Conservation (phyloP, 2,797 vertebrate species). For the Tragopan temminckii region DNA sequence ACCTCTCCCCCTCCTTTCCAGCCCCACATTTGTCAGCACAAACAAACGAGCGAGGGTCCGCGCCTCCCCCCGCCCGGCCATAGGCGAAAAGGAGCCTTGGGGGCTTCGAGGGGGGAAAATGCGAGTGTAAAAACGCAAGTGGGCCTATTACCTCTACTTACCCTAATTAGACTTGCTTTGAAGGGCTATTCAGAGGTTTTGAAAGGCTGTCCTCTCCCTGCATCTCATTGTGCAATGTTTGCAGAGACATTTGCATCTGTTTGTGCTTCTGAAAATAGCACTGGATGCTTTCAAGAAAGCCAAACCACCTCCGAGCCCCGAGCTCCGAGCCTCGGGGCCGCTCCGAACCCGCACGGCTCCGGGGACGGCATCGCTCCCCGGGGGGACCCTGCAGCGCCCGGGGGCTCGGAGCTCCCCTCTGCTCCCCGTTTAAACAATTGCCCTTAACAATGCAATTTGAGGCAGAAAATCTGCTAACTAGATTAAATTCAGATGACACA, state of each 20-base stretch:
- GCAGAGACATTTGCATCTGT: conserved; percentile 94
- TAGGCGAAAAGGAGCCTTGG: conserved; percentile 73
- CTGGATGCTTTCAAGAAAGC: conserved; percentile 69
- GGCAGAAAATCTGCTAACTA: conserved; percentile 86
- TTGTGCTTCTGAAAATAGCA: conserved; percentile 86
- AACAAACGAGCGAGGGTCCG: conserved; percentile 76
- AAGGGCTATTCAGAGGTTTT: conserved; percentile 89
- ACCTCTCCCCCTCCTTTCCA: conserved; percentile 38
- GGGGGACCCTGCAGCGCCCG: neutral
- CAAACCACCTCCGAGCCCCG: conserved; percentile 62
- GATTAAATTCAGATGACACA: conserved; percentile 84
- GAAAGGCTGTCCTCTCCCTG: conserved; percentile 85
- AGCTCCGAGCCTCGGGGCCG: neutral
- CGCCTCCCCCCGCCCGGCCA: conserved; percentile 33
- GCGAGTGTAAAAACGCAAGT: conserved; percentile 86
- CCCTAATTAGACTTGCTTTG: conserved; percentile 94
- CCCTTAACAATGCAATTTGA: conserved; percentile 82
- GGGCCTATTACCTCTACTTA: conserved; percentile 92
- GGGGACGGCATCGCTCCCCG: neutral
- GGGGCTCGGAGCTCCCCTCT: neutral
- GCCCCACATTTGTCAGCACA: conserved; percentile 68
- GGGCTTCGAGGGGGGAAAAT: conserved; percentile 67
- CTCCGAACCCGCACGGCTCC: neutral
- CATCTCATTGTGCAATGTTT: conserved; percentile 89
- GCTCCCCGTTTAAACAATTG: conserved; percentile 83